Percentiles rank a stretch among this genome's conserved stretches.
Evolutionary conservation across 2,888 invertebrate genomes (phyloP).

Genomic region (Lochmaea capreae): DNA sequence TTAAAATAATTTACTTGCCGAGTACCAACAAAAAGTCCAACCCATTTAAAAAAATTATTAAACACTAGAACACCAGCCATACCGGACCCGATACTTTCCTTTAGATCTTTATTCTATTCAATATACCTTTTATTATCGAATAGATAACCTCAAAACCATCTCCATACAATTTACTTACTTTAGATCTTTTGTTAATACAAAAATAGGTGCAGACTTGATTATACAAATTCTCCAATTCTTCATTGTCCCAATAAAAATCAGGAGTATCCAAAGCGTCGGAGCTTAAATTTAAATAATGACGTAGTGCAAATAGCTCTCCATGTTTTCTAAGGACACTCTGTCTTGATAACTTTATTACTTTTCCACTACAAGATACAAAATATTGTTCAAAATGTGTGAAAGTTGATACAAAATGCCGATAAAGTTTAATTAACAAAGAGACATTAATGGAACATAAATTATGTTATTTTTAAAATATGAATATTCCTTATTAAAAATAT

Average conservation of each 20-base stretch:
- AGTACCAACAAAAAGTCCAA: no score
- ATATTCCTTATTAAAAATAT: neutral
- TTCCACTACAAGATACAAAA: constrained; percentile 66
- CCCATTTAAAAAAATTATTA: no score
- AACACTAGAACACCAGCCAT: no score
- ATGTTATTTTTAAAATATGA: neutral
- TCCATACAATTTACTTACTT: constrained; percentile 66
- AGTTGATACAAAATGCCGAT: no score
- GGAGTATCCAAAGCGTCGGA: constrained; percentile 95
- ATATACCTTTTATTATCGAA: neutral
- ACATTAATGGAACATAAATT: neutral
- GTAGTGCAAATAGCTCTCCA: constrained; percentile 88
- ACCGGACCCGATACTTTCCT: no score
- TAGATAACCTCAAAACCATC: neutral
- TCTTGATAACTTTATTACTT: constrained; percentile 76
- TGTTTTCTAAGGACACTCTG: constrained; percentile 81
- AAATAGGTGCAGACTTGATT: constrained; percentile 86
- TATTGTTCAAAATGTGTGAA: neutral
- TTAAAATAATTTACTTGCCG: neutral
- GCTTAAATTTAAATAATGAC: constrained; percentile 91
- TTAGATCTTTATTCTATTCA: neutral
- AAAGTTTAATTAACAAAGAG: neutral
- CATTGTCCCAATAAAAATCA: constrained; percentile 98
- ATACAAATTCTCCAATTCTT: constrained; percentile 87
- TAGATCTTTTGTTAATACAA: constrained; percentile 84